Evolutionary conservation across 2,113 vertebrate genomes (phyloP).

Genomic region (Corydoras maculifer): DNA sequence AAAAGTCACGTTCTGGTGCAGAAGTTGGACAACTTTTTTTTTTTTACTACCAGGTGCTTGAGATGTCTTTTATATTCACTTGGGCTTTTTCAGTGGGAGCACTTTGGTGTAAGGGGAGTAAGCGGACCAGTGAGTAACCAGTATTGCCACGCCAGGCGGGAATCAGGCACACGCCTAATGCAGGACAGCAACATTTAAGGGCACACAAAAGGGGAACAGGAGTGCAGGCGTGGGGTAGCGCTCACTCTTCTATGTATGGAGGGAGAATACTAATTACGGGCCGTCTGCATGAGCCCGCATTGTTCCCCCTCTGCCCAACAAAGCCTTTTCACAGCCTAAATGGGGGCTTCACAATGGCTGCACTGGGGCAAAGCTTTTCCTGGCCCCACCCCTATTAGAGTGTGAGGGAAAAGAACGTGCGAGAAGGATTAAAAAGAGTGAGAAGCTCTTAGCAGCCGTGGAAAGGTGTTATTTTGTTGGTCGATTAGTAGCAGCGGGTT

Average conservation of each 20-base stretch:
- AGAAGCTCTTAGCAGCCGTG: slow-evolving; percentile 46
- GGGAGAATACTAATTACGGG: slow-evolving; percentile 70
- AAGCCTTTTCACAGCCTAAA: slow-evolving; percentile 57
- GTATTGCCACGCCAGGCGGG: slow-evolving; percentile 28
- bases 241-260: slow-evolving; percentile 55
- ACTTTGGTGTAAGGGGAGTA: slow-evolving; percentile 18
- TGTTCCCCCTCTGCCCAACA: slow-evolving; percentile 57
- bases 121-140: slow-evolving; percentile 7
- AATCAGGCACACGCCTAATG: slow-evolving; percentile 38
- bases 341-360: slow-evolving; percentile 58
- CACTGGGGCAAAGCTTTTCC: slow-evolving; percentile 47
- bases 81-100: slow-evolving; percentile 12
- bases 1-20: no score
- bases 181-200: slow-evolving; percentile 40
- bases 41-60: no score
- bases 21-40: no score
- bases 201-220: slow-evolving; percentile 49
- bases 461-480: slow-evolving; percentile 37
- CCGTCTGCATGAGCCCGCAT: slow-evolving; percentile 55
- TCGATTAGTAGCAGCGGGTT: slow-evolving; percentile 7
- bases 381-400: slow-evolving; percentile 49
- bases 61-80: no score
- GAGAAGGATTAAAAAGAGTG: slow-evolving; percentile 30
- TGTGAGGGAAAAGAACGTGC: slow-evolving; percentile 38
- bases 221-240: slow-evolving; percentile 45